Base-by-base conservation (phyloP, 2,888 invertebrate species). In the Rapana venosa region DNA sequence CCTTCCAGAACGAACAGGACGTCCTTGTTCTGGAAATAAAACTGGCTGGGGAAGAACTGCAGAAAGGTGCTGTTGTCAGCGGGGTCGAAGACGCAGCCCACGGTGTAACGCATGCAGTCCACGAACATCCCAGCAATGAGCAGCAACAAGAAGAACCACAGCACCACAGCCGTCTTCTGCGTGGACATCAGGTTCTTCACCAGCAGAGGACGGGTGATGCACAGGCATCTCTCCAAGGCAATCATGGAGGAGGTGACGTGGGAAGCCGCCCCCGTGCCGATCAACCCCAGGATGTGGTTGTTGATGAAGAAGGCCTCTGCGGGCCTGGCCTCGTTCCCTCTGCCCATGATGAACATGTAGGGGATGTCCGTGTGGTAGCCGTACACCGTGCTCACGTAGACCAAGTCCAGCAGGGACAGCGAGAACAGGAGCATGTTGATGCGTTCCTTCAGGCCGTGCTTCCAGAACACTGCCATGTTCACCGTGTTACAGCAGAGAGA, bases 391-490 rank as follows among this genome's bases (percentile, higher is more conserved):
- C 30, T 30, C 0, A 85, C 58, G 11, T 1, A 26, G 26, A 84
- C 5, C 35, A 47, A 26, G 56, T 84, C 83, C 8, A 11, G 5
- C 13, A 84, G 83, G 0, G 84, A 85, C 30, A 58, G 26, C 4
- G 58, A 17, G 58, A 85, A 85, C 0, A 85, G 58, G 1, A 58
- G 58, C 58, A 58, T n/a, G 84, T 85, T 85, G 84, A 85, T 85
- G 30, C 84, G n/a, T 30, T 58, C 84, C 58, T 58, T 85, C 84
- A 85, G 30, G 17, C 84, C 84, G 15, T 85, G 84, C 26, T 58
- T 58, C 0, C 15, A 58, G 84, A 85, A 85, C 56, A 85, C 84
- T n/a, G 58, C 84, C 58, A 85, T 85, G 30, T 17, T 85, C 84
- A 85, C 15, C 0, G 30, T 58, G 58, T 85, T 85, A 15, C 58